Evolutionary conservation across 2,888 invertebrate species (phyloP).

Genomic region (Globia sparganii): DNA sequence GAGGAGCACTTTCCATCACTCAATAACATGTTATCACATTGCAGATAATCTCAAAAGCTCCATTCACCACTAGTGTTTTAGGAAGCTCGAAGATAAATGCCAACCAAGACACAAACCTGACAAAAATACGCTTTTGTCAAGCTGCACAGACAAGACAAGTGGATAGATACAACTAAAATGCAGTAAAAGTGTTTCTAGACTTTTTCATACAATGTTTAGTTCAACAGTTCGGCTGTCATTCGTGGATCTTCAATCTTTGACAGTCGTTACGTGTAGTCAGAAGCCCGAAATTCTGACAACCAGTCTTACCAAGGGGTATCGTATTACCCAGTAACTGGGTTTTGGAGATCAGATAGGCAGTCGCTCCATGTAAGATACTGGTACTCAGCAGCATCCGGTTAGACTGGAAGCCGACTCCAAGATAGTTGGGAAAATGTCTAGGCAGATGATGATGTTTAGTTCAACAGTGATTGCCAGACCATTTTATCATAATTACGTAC

Average conservation of each 20-base stretch:
- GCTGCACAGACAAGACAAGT: background rate
- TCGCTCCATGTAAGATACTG: background rate
- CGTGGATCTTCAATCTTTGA: background rate
- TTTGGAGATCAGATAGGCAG: background rate
- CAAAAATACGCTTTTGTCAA: background rate
- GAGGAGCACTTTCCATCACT: constrained; percentile 40
- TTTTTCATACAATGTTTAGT: background rate
- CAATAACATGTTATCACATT: constrained; percentile 26
- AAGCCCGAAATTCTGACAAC: background rate
- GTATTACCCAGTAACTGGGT: background rate
- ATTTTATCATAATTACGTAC: background rate
- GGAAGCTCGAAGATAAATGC: background rate
- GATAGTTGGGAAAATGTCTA: background rate
- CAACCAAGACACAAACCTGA: background rate
- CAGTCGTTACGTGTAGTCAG: background rate
- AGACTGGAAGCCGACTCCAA: background rate
- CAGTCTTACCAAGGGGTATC: background rate
- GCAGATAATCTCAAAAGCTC: constrained; percentile 19
- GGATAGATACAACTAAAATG: background rate
- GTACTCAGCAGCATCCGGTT: background rate
- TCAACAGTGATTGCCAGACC: background rate
- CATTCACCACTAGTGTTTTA: background rate
- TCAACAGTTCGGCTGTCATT: background rate
- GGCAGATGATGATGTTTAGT: background rate
- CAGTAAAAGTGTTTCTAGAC: background rate